Base-by-base conservation (phyloP, 1,140 invertebrate species). In the Habropoda laboriosa region DNA sequence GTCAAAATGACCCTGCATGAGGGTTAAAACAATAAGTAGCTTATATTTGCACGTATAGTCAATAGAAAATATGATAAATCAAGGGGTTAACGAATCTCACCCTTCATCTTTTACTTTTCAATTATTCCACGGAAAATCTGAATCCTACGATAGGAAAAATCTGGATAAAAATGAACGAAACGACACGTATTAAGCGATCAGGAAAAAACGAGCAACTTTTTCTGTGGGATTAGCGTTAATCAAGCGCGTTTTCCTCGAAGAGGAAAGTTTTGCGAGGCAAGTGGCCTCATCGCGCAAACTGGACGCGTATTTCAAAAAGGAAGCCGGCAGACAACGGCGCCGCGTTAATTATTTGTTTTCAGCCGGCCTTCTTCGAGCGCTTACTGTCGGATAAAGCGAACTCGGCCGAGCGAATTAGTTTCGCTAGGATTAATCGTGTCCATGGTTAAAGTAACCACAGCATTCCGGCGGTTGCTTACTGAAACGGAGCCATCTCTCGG, bases 371-470 rank as follows among this genome's bases (percentile, higher is more conserved):
- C 58, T 61, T 38, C 57, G 18, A 21, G 27, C 53, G 58, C n/a
- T 61, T 24, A 61, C 58, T 24, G 27, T 12, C 72, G 88, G 66
- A 88, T 87, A 88, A 86, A 88, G 87, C 81, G 82, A 88, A 86
- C 88, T 89, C 84, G 88, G 82, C 71, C 81, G 87, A 84, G 83
- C 87, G 88, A 90, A 90, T 90, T 89, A 90, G 85, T 90, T 90
- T 89, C 87, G 74, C 85, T 85, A 87, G 86, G 86, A 90, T 90
- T 90, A 90, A 90, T 90, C 87, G 89, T 82, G 85, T 82, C 72
- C 77, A 80, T 72, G 85, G 86, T 88, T 85, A 81, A 75, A 77
- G 55, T 76, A 87, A 83, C 88, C 87, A n/a, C 86, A 83, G 68
- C 42, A 83, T 84, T 78, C 66, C 51, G 74, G 71, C 60, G 55